Conservation (phyloP, 2,113 vertebrate genomes). For the Rhipidura dahli region DNA sequence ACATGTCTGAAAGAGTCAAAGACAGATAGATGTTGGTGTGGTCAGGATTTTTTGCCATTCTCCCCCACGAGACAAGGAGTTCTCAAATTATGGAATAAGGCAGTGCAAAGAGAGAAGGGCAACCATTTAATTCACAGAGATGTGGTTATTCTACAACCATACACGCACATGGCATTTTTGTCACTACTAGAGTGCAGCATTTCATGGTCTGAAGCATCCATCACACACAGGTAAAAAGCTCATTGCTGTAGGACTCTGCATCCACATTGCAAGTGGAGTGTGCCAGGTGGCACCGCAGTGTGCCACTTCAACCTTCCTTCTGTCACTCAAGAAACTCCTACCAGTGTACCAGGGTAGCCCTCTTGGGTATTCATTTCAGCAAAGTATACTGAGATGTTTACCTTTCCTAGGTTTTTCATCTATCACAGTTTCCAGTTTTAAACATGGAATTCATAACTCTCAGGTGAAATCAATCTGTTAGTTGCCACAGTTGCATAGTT, state of each 20-base stretch:
- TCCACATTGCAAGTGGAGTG: background rate
- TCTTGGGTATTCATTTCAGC: background rate
- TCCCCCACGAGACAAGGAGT: background rate
- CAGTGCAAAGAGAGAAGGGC: background rate
- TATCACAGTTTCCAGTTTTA: background rate
- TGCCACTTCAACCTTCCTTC: background rate
- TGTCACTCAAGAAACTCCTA: background rate
- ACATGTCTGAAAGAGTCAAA: background rate
- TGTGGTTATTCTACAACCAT: background rate
- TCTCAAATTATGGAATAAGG: background rate
- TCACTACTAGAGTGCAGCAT: background rate
- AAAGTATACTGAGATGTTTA: background rate
- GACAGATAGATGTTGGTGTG: background rate
- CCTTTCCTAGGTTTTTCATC: background rate
- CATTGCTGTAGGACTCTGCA: background rate
- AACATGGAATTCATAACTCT: background rate
- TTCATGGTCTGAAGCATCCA: background rate
- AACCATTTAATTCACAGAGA: background rate
- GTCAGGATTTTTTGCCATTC: background rate
- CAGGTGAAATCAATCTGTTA: background rate
- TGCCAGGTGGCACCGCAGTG: background rate
- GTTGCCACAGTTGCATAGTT: background rate
- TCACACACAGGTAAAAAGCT: rapidly evolving
- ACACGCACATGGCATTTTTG: background rate
- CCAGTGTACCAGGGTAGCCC: background rate